Conservation (phyloP, 2,113 vertebrate species). For the Myiagra hebetior region DNA sequence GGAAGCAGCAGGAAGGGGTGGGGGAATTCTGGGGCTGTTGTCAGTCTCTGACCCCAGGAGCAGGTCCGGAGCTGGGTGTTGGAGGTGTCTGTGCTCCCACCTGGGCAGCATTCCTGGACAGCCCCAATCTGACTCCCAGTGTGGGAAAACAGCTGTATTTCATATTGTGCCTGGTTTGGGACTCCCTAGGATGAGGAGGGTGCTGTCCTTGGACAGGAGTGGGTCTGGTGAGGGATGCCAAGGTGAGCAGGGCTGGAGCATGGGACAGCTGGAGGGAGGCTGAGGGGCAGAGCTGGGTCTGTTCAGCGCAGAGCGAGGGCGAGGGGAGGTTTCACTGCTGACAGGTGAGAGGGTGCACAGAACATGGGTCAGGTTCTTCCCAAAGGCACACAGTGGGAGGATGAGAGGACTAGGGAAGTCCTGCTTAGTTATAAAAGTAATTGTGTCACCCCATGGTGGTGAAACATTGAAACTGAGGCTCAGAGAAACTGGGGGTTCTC, state of each 20-base stretch:
- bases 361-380: neutral
- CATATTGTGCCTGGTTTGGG: neutral
- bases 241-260: neutral
- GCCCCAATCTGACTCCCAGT: neutral
- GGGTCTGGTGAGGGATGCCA: accelerated
- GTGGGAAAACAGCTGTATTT: neutral
- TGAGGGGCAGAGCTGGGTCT: neutral
- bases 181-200: accelerated
- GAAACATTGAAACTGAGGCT: neutral
- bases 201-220: neutral
- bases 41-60: neutral
- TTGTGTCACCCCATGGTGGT: neutral
- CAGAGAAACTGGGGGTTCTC: neutral
- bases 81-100: neutral
- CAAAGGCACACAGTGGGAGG: accelerated
- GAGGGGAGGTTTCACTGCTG: neutral
- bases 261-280: accelerated
- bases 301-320: neutral
- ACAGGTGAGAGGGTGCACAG: accelerated
- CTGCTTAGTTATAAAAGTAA: neutral
- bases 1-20: neutral
- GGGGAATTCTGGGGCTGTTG: no score
- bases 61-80: neutral
- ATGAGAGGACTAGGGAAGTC: neutral
- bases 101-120: neutral